These are phyloP conservation scores for Acanthacorydalis orientalis DNA, from an alignment of 2,888 invertebrate genomes.

Conservation along the genomic window DNA sequence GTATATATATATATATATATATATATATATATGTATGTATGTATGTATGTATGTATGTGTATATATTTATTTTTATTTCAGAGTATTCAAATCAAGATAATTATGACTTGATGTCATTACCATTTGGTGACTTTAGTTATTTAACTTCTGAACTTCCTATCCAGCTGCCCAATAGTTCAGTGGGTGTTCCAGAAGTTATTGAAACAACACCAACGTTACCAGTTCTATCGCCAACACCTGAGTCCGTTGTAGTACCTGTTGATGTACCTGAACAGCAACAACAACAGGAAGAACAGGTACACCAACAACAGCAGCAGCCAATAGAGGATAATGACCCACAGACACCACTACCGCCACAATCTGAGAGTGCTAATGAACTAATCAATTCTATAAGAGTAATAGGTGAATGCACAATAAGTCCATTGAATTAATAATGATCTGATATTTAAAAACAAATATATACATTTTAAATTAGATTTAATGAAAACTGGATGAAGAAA, in stretches of 20 bases:
- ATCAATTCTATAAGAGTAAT: conserved; percentile 1
- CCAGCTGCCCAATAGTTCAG: background rate
- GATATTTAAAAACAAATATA: background rate
- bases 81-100: background rate
- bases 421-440: conserved; percentile 1
- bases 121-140: conserved; percentile 5
- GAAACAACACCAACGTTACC: background rate
- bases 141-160: conserved; percentile 1
- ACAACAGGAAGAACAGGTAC: background rate
- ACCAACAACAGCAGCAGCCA: background rate
- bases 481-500: no score
- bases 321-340: background rate
- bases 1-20: no score
- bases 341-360: background rate
- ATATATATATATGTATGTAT: no score
- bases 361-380: background rate
- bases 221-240: background rate
- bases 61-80: no score
- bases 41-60: no score
- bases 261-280: background rate
- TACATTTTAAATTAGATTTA: no score
- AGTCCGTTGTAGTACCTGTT: background rate
- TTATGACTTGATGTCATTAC: conserved; percentile 3
- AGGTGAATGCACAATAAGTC: conserved; percentile 6
- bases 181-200: background rate